Base-by-base conservation (phyloP, 2,888 invertebrate species). In the Morpho deidamia region DNA sequence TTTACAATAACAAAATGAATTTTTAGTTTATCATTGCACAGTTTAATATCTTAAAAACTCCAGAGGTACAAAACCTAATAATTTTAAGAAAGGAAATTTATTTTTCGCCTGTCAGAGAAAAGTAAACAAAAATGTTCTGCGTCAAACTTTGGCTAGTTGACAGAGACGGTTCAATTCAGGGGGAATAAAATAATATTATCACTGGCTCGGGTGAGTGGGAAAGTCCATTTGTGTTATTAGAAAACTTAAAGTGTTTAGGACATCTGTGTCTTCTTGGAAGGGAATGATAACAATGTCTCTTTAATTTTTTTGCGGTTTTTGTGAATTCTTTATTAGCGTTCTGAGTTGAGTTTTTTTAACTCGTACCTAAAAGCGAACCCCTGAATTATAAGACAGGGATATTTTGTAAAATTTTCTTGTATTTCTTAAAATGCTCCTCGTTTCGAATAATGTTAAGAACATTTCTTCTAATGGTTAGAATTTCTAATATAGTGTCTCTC, bases 161-260 rank as follows among this genome's bases (percentile, higher is more conserved):
- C 68, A 66, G 66, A 63, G 67, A 70, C 61, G 63, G 61, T 67
- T 64, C 62, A 64, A 65, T 65, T 61, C 66, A 58, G 63, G 63
- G 68, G 70, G 70, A 66, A 69, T 66, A 67, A 67, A 71, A 77
- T 73, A 78, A 79, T 79, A 76, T 73, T 76, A 73, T 74, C 71
- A 71, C 67, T 68, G 63, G 64, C 57, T 63, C 61, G 66, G 59
- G 56, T 64, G 63, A 72, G 68, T 71, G 69, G 69, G 67, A 71
- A 71, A 68, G 68, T 71, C 72, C 76, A 76, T 78, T 76, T 75
- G 72, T 69, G 60, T 74, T 76, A 74, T 76, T 74, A 74, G 65
- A 74, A 71, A 74, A 68, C 69, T 67, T 68, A 66, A 66, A 62
- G 63, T 66, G 61, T 61, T 62, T 55, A 67, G 61, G 64, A 63